Conservation (phyloP, 2,797 vertebrate genomes). For the Huso huso region DNA sequence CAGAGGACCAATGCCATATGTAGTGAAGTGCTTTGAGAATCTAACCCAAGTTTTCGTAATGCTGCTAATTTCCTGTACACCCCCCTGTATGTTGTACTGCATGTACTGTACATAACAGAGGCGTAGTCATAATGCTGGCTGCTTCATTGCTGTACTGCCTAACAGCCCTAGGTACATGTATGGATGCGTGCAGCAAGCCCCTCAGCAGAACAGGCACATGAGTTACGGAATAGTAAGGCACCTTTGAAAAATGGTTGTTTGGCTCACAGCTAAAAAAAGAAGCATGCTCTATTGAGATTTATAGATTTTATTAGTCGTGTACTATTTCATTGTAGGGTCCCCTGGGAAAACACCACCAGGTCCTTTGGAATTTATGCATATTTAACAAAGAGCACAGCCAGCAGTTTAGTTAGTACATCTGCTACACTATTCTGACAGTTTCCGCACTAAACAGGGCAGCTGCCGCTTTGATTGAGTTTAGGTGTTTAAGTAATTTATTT, state of each 20-base stretch:
- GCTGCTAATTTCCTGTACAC: too few species aligned
- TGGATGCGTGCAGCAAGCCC: constrained; percentile 8
- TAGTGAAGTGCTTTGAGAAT: too few species aligned
- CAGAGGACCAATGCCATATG: too few species aligned
- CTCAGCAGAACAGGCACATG: constrained; percentile 4
- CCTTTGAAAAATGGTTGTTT: constrained; percentile 9
- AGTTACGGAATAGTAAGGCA: neutral
- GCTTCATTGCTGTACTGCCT: neutral
- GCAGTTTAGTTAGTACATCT: constrained; percentile 16
- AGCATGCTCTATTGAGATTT: constrained; percentile 14
- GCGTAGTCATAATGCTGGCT: neutral
- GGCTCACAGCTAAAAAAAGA: constrained; percentile 6
- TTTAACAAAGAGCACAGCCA: constrained; percentile 14
- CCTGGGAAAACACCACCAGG: constrained; percentile 1
- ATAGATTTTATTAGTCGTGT: constrained; percentile 21
- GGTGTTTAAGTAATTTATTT: constrained; percentile 20
- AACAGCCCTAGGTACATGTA: neutral
- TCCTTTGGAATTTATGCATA: constrained; percentile 5
- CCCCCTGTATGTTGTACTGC: too few species aligned
- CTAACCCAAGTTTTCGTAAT: too few species aligned
- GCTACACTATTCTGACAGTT: constrained; percentile 16
- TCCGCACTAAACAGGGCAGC: constrained; percentile 19
- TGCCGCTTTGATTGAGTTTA: constrained; percentile 23
- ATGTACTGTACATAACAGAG: too few species aligned
- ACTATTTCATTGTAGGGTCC: constrained; percentile 10